These are phyloP conservation scores for Anguilla anguilla DNA, from an alignment of 2,797 vertebrate genomes.

Conservation along the genomic window DNA sequence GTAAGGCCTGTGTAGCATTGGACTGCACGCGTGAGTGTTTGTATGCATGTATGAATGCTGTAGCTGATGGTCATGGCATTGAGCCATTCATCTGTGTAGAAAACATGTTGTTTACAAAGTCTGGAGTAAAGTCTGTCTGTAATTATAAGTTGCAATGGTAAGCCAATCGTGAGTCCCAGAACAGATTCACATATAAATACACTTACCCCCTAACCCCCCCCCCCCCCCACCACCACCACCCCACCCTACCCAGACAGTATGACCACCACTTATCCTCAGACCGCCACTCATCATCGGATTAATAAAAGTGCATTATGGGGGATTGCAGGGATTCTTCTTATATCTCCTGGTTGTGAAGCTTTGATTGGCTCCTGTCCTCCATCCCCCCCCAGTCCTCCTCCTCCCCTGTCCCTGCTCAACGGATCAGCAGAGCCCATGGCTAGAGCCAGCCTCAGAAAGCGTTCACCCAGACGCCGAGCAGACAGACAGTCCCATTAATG, in stretches of 20 bases:
- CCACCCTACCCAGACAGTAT: neutral
- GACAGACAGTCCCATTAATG: neutral
- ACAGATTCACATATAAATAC: neutral
- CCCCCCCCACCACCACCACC: no score
- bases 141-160: neutral
- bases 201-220: neutral
- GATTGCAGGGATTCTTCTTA: neutral
- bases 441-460: neutral
- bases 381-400: neutral
- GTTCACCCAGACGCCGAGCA: neutral
- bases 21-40: neutral
- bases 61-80: neutral
- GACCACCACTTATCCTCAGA: neutral
- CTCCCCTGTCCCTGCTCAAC: neutral
- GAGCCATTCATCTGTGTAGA: neutral
- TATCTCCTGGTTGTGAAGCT: neutral
- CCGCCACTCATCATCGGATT: neutral
- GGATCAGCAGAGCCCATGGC: neutral
- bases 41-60: neutral
- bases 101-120: neutral
- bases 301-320: slow-evolving; percentile 1
- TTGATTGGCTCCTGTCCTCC: neutral
- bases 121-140: slow-evolving; percentile 5
- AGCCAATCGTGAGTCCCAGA: neutral
- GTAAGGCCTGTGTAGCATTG: neutral